phyloP scores from a whole-genome alignment of 2,113 vertebrate genomes.

The Pedetes capensis region DNA sequence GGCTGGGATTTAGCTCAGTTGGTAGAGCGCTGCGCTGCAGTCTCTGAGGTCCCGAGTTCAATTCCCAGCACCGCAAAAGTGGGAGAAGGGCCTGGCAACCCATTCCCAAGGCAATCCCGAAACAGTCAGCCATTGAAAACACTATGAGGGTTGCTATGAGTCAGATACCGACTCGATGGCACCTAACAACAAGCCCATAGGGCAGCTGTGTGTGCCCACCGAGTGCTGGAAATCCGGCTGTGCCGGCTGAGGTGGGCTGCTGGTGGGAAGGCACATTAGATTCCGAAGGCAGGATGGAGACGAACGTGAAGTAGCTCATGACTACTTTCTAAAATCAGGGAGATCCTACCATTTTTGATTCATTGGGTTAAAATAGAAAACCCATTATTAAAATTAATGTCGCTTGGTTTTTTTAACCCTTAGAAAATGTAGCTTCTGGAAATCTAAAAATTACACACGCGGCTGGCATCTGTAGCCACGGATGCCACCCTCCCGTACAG shows the following conservation, averaged over 20 bases:
- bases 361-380: not conserved
- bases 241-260: not conserved
- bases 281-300: not conserved
- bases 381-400: not conserved
- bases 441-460: rapidly evolving
- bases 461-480: not conserved
- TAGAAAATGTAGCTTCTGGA: not conserved
- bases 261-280: not conserved
- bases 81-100: too few species aligned
- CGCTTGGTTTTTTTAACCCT: not conserved
- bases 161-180: too few species aligned
- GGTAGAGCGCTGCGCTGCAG: too few species aligned
- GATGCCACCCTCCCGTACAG: rapidly evolving
- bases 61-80: too few species aligned
- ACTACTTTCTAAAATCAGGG: not conserved
- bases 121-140: too few species aligned
- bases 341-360: not conserved
- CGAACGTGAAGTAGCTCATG: not conserved
- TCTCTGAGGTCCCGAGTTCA: too few species aligned
- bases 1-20: too few species aligned
- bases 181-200: too few species aligned
- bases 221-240: rapidly evolving
- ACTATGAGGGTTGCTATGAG: too few species aligned
- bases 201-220: rapidly evolving
- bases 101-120: too few species aligned